Percentiles rank a stretch among this genome's conserved stretches.
Conservation (phyloP, 2,888 invertebrate species). For the Polyommatus iphigenia region DNA sequence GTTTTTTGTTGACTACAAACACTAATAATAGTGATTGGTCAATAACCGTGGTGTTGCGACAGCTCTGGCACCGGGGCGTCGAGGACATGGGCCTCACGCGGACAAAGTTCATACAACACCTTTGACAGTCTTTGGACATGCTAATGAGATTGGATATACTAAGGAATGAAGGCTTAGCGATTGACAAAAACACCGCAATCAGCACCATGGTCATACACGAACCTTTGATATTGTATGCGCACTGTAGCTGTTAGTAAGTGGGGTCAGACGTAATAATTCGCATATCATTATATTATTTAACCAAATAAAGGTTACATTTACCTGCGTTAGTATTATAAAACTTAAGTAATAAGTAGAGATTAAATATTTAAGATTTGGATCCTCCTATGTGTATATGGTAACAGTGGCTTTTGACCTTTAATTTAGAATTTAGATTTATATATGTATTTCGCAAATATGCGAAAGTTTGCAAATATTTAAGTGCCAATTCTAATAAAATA, state of each 20-base stretch:
- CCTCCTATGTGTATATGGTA: neutral
- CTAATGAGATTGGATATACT: neutral
- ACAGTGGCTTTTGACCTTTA: neutral
- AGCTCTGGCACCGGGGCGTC: slow-evolving; percentile 24
- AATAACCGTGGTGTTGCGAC: slow-evolving; percentile 18
- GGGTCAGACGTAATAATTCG: neutral
- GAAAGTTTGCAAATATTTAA: neutral
- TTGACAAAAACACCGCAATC: neutral
- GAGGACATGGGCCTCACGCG: slow-evolving; percentile 66
- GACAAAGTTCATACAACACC: slow-evolving; percentile 40
- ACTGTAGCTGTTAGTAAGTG: neutral
- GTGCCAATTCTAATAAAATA: neutral
- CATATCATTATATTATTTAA: too few species aligned
- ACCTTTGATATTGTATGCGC: neutral
- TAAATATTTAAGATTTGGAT: neutral
- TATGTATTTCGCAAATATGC: neutral
- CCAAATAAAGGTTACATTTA: too few species aligned
- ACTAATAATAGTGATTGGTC: slow-evolving; percentile 16
- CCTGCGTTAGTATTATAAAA: too few species aligned
- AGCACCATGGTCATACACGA: neutral
- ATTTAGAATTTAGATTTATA: neutral
- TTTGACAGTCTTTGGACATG: slow-evolving; percentile 46
- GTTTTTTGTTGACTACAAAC: neutral
- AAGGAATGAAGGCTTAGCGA: neutral
- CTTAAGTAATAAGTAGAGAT: too few species aligned